Conservation (phyloP, 2,888 invertebrate genomes). For the Eristalinus sepulchralis region DNA sequence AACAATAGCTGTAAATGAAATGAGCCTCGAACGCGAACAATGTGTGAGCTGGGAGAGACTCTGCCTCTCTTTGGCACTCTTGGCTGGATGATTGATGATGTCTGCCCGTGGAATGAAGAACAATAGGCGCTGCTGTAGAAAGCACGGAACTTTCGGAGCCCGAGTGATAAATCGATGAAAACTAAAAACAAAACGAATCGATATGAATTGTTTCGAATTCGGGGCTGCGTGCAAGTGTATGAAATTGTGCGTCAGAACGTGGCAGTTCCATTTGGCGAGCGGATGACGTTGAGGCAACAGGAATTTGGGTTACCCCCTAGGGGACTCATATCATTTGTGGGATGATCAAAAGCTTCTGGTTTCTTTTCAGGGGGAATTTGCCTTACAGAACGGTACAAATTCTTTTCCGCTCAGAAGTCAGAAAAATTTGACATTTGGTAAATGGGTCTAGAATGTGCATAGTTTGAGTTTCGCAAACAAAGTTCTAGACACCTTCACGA, state of each 20-base stretch:
- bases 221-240: neutral
- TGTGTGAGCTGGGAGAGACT: neutral
- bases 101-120: neutral
- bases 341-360: neutral
- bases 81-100: neutral
- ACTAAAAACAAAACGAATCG: neutral
- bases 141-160: neutral
- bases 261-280: neutral
- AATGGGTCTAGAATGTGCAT: no score
- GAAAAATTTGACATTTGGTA: no score
- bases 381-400: no score
- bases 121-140: neutral
- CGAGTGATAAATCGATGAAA: neutral
- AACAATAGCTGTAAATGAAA: conserved; percentile 59
- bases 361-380: no score
- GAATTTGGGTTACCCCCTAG: neutral
- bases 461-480: no score
- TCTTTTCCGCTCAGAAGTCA: no score
- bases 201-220: neutral
- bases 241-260: neutral
- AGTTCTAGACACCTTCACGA: no score
- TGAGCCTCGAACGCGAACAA: neutral
- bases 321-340: neutral
- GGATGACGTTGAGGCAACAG: neutral
- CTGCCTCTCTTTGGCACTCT: neutral